Evolutionary conservation across 1,140 invertebrate species (phyloP).

Genomic region (Ditylenchus dipsaci): DNA sequence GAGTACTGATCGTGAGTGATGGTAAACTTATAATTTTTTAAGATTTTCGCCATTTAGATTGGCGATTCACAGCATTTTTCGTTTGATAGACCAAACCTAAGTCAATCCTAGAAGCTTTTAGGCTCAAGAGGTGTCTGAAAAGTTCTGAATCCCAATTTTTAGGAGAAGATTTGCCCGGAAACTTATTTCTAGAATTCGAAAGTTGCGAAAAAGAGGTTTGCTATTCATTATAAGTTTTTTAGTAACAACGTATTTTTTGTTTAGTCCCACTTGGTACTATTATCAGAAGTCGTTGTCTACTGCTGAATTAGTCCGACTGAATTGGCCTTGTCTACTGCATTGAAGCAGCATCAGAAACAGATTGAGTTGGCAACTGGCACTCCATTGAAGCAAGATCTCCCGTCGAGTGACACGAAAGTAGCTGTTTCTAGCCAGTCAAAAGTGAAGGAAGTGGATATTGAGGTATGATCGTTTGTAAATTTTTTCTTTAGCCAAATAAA

Average conservation of each 20-base stretch:
- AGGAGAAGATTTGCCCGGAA: constrained; percentile 66
- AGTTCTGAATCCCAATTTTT: too few relatives aligned
- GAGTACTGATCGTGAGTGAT: too few relatives aligned
- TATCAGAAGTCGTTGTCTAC: constrained; percentile 80
- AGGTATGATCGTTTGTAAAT: too few relatives aligned
- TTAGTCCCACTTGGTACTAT: constrained; percentile 77
- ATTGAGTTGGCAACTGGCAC: constrained; percentile 66
- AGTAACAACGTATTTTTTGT: neutral
- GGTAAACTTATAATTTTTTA: too few relatives aligned
- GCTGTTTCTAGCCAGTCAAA: constrained; percentile 10
- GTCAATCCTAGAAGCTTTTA: too few relatives aligned
- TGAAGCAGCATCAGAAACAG: constrained; percentile 69
- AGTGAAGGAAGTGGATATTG: constrained; percentile 16
- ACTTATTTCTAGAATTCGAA: constrained; percentile 90
- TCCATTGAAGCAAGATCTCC: constrained; percentile 15
- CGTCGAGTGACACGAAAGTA: neutral
- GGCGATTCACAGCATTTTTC: too few relatives aligned
- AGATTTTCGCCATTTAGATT: too few relatives aligned
- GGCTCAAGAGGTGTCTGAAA: too few relatives aligned
- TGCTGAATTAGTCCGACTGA: constrained; percentile 67
- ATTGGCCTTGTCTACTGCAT: constrained; percentile 68
- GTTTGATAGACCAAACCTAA: too few relatives aligned
- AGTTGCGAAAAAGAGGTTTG: constrained; percentile 77
- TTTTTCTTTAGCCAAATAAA: too few relatives aligned
- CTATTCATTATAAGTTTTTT: constrained; percentile 1